These are phyloP conservation scores for Cataglyphis hispanica DNA, from an alignment of 1,140 invertebrate species.

Conservation along the genomic window DNA sequence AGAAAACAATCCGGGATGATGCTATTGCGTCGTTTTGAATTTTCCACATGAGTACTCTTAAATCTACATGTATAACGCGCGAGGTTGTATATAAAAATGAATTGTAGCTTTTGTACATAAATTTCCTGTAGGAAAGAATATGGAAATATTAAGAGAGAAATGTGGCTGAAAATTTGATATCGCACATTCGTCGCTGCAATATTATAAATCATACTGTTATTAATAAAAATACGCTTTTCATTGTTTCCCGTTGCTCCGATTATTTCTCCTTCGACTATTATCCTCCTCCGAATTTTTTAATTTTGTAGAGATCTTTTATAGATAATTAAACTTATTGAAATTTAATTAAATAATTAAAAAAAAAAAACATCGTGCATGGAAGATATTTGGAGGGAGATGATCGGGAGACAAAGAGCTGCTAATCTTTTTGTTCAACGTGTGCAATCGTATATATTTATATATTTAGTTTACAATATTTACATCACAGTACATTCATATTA, in stretches of 20 bases:
- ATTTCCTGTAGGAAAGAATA: constrained; percentile 24
- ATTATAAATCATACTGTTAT: constrained; percentile 77
- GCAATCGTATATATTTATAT: constrained; percentile 75
- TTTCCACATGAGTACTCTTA: constrained; percentile 11
- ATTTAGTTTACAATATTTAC: constrained; percentile 82
- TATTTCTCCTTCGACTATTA: not conserved
- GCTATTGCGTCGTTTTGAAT: not conserved
- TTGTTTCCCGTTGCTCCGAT: constrained; percentile 61
- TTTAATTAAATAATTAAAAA: too few species aligned
- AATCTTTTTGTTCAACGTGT: constrained; percentile 67
- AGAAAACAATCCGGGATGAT: not conserved
- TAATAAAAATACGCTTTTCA: constrained; percentile 78
- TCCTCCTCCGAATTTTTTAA: not conserved
- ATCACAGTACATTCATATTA: constrained; percentile 77
- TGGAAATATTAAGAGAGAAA: not conserved
- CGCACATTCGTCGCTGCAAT: constrained; percentile 66
- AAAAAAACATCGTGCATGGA: not conserved
- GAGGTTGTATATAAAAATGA: constrained; percentile 62
- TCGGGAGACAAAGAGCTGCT: not conserved
- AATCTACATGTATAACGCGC: not conserved
- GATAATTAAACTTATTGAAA: too few species aligned
- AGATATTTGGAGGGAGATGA: not conserved
- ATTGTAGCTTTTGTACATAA: constrained; percentile 74
- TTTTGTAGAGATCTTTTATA: not conserved
- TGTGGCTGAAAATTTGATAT: constrained; percentile 61